Conservation (phyloP, 2,113 vertebrate species). For the Corythornis vintsioides region DNA sequence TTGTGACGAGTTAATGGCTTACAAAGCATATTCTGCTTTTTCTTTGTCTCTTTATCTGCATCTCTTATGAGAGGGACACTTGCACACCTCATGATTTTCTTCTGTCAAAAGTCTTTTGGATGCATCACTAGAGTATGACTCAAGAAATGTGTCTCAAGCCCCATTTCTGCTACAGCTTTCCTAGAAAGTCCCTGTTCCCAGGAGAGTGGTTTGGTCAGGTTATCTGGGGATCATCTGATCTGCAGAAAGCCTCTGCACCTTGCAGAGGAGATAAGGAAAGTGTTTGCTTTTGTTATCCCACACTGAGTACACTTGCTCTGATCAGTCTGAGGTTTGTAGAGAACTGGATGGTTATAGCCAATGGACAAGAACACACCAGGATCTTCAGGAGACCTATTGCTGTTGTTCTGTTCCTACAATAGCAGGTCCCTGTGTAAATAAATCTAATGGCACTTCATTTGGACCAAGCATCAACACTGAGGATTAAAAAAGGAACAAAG, state of each 20-base stretch:
- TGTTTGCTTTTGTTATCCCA: not conserved
- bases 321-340: not conserved
- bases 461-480: not conserved
- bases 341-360: not conserved
- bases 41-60: not conserved
- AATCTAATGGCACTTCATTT: not conserved
- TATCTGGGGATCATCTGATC: not conserved
- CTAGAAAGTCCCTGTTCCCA: not conserved
- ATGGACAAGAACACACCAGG: not conserved
- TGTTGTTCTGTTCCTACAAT: not conserved
- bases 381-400: not conserved
- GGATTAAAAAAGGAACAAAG: not conserved
- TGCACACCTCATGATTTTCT: not conserved
- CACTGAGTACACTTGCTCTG: not conserved
- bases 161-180: not conserved
- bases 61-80: not conserved
- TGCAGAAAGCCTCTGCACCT: not conserved
- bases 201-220: not conserved
- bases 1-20: not conserved
- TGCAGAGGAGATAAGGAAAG: not conserved
- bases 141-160: not conserved
- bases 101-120: not conserved
- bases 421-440: not conserved
- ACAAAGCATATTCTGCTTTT: not conserved
- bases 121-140: not conserved